Evolutionary conservation across 2,113 vertebrate species (phyloP).

Genomic region (Bucco capensis): DNA sequence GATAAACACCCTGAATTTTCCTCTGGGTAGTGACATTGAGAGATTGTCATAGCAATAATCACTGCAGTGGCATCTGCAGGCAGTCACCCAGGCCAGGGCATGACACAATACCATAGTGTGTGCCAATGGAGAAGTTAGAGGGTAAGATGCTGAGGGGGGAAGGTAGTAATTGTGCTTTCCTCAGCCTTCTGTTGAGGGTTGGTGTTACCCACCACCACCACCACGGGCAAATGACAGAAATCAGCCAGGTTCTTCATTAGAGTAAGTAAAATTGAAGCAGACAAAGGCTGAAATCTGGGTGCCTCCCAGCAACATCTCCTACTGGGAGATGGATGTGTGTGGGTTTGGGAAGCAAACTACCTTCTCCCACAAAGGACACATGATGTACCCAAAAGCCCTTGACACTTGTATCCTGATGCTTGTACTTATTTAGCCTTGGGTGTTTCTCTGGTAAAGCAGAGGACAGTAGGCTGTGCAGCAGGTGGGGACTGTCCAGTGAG

Average conservation of each 20-base stretch:
- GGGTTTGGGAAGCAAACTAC: neutral
- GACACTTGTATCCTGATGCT: neutral
- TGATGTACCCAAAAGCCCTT: neutral
- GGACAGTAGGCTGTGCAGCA: neutral
- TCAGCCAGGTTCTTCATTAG: accelerated
- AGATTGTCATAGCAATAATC: neutral
- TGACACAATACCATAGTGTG: neutral
- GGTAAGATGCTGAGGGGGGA: neutral
- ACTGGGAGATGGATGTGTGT: neutral
- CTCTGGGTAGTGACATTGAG: neutral
- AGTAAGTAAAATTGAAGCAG: neutral
- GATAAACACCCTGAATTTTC: neutral
- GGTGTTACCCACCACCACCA: neutral
- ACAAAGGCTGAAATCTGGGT: accelerated
- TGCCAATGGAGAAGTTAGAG: accelerated
- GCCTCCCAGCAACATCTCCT: neutral
- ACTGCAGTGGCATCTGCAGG: neutral
- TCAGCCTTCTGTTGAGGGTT: neutral
- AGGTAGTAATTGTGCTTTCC: neutral
- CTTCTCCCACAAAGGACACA: neutral
- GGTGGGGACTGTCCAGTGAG: neutral
- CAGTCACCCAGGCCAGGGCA: neutral
- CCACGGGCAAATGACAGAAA: neutral
- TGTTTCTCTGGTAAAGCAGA: neutral
- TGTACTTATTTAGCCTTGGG: neutral